These are phyloP conservation scores for Phoebastria nigripes DNA, from an alignment of 2,797 vertebrate species.

Conservation along the genomic window DNA sequence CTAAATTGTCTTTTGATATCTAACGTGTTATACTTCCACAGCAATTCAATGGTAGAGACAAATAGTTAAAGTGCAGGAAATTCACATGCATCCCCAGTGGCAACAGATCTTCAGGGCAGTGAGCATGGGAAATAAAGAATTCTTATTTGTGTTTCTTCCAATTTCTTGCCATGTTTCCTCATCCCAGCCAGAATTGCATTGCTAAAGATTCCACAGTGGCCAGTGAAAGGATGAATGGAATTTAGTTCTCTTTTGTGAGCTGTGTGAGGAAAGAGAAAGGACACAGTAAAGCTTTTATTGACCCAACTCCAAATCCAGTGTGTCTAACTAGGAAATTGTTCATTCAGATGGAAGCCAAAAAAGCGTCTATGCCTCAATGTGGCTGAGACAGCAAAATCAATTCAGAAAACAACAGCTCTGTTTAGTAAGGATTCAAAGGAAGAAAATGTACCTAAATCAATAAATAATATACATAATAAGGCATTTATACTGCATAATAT, in stretches of 20 bases:
- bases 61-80: conserved; percentile 63
- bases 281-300: conserved; percentile 81
- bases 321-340: conserved; percentile 81
- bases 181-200: conserved; percentile 69
- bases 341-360: conserved; percentile 79
- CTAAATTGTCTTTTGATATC: conserved; percentile 58
- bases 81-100: conserved; percentile 64
- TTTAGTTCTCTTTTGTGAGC: conserved; percentile 77
- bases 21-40: conserved; percentile 39
- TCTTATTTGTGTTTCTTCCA: conserved; percentile 72
- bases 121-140: conserved; percentile 71
- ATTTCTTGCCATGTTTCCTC: conserved; percentile 73
- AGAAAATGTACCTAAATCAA: conserved; percentile 25
- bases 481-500: neutral
- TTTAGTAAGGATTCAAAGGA: conserved; percentile 65
- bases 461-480: conserved; percentile 38
- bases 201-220: conserved; percentile 76
- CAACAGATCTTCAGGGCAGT: conserved; percentile 54
- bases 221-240: conserved; percentile 80
- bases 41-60: conserved; percentile 38
- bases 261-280: conserved; percentile 75
- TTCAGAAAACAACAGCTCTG: conserved; percentile 73
- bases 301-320: conserved; percentile 79
- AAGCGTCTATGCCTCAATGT: conserved; percentile 69
- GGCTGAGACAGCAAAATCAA: conserved; percentile 79